Percentiles rank a stretch among this genome's conserved stretches.
phyloP scores from a whole-genome alignment of 1,140 invertebrate genomes.

The Cylas formicarius region DNA sequence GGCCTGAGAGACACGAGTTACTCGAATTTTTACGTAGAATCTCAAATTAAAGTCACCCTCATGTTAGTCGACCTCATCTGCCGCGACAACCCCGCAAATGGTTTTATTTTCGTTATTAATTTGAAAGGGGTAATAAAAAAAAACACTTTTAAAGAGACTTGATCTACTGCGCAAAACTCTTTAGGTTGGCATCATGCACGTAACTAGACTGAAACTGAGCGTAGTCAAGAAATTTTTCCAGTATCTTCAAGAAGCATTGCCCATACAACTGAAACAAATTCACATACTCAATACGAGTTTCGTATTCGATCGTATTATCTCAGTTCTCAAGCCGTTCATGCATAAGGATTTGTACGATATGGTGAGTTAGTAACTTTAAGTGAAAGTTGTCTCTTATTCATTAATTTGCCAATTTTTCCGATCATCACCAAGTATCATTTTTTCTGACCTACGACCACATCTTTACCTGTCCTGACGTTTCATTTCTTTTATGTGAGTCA shows the following conservation, averaged over 20 bases:
- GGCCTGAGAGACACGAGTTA: slow-evolving; percentile 50
- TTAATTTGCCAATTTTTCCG: slow-evolving; percentile 49
- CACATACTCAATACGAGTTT: slow-evolving; percentile 59
- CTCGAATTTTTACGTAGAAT: slow-evolving; percentile 52
- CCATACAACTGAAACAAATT: slow-evolving; percentile 54
- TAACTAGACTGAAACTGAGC: slow-evolving; percentile 47
- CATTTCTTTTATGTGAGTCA: slow-evolving; percentile 53
- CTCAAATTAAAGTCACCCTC: slow-evolving; percentile 50
- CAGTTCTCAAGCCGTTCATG: slow-evolving; percentile 59
- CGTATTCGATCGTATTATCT: slow-evolving; percentile 54
- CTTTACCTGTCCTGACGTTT: too few species aligned
- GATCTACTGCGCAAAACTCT: slow-evolving; percentile 48
- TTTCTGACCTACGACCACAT: too few species aligned
- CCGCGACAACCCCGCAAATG: slow-evolving; percentile 31
- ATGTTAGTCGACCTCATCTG: slow-evolving; percentile 48
- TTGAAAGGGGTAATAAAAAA: slow-evolving; percentile 46
- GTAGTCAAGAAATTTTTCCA: slow-evolving; percentile 43
- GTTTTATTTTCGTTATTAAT: slow-evolving; percentile 56
- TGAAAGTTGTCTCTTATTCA: slow-evolving; percentile 43
- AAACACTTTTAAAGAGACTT: slow-evolving; percentile 32
- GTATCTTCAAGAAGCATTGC: slow-evolving; percentile 52
- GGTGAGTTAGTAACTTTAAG: slow-evolving; percentile 42
- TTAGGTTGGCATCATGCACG: slow-evolving; percentile 46
- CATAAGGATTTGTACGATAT: slow-evolving; percentile 55
- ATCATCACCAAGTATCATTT: slow-evolving; percentile 53